Conservation (phyloP, 2,888 invertebrate species). For the Eupithecia subumbrata region DNA sequence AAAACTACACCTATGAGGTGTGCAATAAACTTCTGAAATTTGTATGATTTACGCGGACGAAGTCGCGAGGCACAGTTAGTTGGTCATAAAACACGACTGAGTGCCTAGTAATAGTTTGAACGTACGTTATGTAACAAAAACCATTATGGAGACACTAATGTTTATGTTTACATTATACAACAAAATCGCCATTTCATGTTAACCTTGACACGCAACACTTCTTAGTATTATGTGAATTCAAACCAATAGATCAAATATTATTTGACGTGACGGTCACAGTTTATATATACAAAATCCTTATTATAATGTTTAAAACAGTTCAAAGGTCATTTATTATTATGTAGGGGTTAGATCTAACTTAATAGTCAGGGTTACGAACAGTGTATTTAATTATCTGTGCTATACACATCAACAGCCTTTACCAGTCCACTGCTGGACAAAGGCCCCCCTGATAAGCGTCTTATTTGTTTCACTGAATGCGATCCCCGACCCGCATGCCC, state of each 20-base stretch:
- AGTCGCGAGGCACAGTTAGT: background rate
- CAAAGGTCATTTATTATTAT: background rate
- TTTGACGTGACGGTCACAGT: slow-evolving; percentile 29
- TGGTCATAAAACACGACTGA: background rate
- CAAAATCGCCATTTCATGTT: slow-evolving; percentile 27
- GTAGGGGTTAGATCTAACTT: background rate
- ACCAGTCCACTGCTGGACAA: background rate
- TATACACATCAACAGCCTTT: background rate
- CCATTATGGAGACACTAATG: slow-evolving; percentile 15
- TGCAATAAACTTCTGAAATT: no score
- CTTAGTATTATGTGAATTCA: slow-evolving; percentile 23
- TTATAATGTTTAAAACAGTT: background rate
- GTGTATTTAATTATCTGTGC: background rate
- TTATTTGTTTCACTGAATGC: background rate
- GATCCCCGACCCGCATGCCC: background rate
- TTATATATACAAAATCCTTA: background rate
- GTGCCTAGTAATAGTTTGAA: background rate
- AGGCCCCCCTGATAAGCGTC: no score
- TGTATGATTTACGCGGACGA: no score
- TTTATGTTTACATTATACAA: slow-evolving; percentile 22
- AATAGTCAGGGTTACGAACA: background rate
- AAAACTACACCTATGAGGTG: no score
- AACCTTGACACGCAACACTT: slow-evolving; percentile 39
- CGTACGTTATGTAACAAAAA: slow-evolving; percentile 19
- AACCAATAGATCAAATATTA: slow-evolving; percentile 21